Base-by-base conservation (phyloP, 2,113 vertebrate genomes). In the Myodes glareolus region DNA sequence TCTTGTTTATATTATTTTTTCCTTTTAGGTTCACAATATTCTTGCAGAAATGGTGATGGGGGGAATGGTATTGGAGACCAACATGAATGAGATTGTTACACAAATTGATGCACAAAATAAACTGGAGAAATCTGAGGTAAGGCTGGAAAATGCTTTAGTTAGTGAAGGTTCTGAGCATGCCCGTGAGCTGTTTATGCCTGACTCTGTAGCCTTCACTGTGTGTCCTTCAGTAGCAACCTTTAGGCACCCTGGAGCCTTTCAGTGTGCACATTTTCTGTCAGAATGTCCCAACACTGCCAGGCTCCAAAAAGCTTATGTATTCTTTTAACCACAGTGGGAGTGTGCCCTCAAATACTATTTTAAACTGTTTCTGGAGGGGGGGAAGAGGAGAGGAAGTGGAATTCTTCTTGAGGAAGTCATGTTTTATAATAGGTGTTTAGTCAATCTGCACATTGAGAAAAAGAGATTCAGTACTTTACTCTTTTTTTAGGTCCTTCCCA, bases 11-110 rank as follows among this genome's bases (percentile, higher is more conserved):
- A 87, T 96, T 88, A 12, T 77, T 13, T 73, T 85, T 95, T 90
- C 91, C 91, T 92, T 97, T 89, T 92, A 99, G 99, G 99, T 99
- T 94, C 99, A 99, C 98, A 99, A 99, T 98, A 99, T 99, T 97
- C 99, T 99, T 98, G 99, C 99, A 0, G 99, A 99, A 99, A 99
- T 99, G 99, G 99, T 99, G 97, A 99, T 99, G 99, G 99, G 99
- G 31, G 99, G 99, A 96, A 99, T 99, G 99, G 99, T 99, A 97
- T 98, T 99, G 97, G 99, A 99, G 98, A 99, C 99, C 93, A 99
- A 99, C 97, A 99, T 99, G 99, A 99, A 99, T 92, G 99, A 99
- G 98, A 99, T 99, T 98, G 99, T 99, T 97, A 99, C 98, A 65
- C 99, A 99, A 96, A 99, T 99, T 98, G 99, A 99, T 96, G 99